Evolutionary conservation across 30 jellyfish, hydroid and myxozoan genomes (phyloP).

Genomic region (Mastigias papua): DNA sequence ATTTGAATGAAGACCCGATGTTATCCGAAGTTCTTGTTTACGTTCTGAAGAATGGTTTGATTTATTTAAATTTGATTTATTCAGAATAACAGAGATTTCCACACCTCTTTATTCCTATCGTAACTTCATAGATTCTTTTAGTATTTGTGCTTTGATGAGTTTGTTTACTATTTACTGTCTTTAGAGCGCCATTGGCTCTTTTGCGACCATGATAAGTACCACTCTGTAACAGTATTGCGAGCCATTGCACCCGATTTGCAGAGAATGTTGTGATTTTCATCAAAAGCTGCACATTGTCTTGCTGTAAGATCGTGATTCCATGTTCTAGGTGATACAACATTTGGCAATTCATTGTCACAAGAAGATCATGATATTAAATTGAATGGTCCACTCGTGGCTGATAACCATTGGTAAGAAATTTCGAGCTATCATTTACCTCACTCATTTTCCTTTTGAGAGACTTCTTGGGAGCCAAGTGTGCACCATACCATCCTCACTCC

Average conservation of each 20-base stretch:
- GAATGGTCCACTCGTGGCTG: slow-evolving; percentile 88
- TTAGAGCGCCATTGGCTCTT: too few species aligned
- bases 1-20: slow-evolving; percentile 96
- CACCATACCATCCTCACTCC: too few species aligned
- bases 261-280: background rate
- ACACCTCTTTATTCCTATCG: background rate
- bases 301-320: background rate
- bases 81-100: background rate
- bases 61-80: background rate
- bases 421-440: too few species aligned
- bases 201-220: too few species aligned
- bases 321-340: slow-evolving; percentile 72
- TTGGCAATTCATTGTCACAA: slow-evolving; percentile 73
- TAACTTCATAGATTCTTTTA: too few species aligned
- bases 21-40: slow-evolving; percentile 88
- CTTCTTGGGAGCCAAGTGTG: too few species aligned
- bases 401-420: slow-evolving; percentile 81
- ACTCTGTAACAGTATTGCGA: too few species aligned
- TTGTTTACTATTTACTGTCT: too few species aligned
- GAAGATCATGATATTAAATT: slow-evolving; percentile 66
- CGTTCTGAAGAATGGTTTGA: slow-evolving; percentile 73
- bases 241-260: too few species aligned
- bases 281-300: background rate
- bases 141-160: too few species aligned
- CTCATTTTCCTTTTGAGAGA: too few species aligned